phyloP scores from a whole-genome alignment of 2,797 vertebrate genomes.

The Cynopterus sphinx region DNA sequence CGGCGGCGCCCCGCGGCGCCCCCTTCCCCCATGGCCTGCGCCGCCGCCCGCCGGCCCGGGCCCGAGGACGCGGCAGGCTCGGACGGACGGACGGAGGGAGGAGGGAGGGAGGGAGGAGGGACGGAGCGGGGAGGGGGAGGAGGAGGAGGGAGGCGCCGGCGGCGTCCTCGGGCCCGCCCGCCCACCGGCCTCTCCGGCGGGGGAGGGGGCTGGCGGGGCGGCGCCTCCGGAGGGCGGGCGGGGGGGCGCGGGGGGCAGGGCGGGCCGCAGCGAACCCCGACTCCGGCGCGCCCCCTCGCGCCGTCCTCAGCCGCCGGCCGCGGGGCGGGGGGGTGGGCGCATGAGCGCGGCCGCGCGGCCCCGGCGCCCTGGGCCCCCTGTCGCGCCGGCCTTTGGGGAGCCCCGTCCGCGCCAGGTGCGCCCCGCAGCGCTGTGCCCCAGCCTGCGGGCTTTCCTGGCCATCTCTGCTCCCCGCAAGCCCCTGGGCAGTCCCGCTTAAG shows the following conservation, averaged over 20 bases:
- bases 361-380: too few relatives aligned
- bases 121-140: too few relatives aligned
- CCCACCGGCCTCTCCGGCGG: constrained; percentile 45
- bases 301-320: not conserved
- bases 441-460: not conserved
- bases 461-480: too few relatives aligned
- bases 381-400: too few relatives aligned
- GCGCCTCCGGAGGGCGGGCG: not conserved
- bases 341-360: too few relatives aligned
- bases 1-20: constrained; percentile 82
- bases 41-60: constrained; percentile 64
- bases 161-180: constrained; percentile 55
- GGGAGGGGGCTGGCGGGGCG: constrained; percentile 53
- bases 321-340: not conserved
- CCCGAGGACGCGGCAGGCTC: constrained; percentile 79
- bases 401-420: not conserved
- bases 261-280: constrained; percentile 34
- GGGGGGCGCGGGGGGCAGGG: not conserved
- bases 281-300: constrained; percentile 72
- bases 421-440: not conserved
- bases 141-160: constrained; percentile 86
- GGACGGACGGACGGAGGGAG: too few relatives aligned
- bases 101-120: too few relatives aligned
- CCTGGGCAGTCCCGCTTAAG: not conserved
- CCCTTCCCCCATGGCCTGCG: constrained; percentile 85